phyloP scores from a whole-genome alignment of 2,113 vertebrate genomes.

The Melanocharis versteri region DNA sequence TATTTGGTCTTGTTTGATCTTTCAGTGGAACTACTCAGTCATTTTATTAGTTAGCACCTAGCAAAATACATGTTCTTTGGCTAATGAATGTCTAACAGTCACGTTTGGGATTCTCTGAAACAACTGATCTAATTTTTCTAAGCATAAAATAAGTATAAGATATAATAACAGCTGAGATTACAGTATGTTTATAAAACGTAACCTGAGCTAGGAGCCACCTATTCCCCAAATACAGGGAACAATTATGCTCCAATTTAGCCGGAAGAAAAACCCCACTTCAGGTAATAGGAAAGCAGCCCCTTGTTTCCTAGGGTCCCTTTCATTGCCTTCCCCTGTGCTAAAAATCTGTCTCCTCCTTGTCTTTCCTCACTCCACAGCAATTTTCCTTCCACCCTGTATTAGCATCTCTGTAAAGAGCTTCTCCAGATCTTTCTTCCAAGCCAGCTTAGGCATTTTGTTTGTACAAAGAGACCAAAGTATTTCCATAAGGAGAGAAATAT shows the following conservation, averaged over 20 bases:
- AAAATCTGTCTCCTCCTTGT: background rate
- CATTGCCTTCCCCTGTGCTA: background rate
- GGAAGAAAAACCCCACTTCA: background rate
- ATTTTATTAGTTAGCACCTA: constrained; percentile 54
- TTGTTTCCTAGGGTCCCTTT: background rate
- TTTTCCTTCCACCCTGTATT: background rate
- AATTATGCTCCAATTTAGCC: background rate
- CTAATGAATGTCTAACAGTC: constrained; percentile 12
- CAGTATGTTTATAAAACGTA: rapidly evolving
- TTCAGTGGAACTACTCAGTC: constrained; percentile 40
- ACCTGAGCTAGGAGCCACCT: background rate
- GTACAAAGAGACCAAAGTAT: background rate
- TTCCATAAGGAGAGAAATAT: background rate
- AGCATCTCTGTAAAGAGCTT: background rate
- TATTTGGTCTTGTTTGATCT: constrained; percentile 58
- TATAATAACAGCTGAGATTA: background rate
- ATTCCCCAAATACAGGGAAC: background rate
- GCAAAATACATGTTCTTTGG: constrained; percentile 55
- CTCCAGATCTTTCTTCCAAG: background rate
- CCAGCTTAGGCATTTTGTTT: background rate
- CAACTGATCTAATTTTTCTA: background rate
- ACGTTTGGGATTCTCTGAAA: constrained; percentile 1
- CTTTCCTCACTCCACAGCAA: background rate
- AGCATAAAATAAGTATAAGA: background rate
- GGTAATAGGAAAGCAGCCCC: background rate